phyloP scores from a whole-genome alignment of 1,140 invertebrate genomes.

The Drosophila willistoni region DNA sequence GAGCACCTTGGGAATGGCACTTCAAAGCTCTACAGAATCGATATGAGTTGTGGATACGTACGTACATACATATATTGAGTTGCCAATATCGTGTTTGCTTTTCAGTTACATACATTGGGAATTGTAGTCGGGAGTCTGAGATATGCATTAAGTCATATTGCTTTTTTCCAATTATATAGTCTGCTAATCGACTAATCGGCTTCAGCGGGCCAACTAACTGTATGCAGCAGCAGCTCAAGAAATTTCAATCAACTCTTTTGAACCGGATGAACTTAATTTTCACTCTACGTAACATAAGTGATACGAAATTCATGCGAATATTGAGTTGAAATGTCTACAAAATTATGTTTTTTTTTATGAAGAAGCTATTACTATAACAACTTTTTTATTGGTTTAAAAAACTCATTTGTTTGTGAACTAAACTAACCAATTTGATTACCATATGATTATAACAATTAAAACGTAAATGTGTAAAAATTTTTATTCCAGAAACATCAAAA shows the following conservation, averaged over 20 bases:
- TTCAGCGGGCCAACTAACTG: neutral
- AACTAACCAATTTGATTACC: too few relatives aligned
- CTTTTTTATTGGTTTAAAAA: too few relatives aligned
- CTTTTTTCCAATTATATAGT: neutral
- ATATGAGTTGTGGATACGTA: slow-evolving; percentile 43
- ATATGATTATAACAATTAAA: too few relatives aligned
- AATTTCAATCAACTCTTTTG: neutral
- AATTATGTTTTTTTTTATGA: too few relatives aligned
- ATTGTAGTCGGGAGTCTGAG: slow-evolving; percentile 11
- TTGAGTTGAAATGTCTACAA: too few relatives aligned
- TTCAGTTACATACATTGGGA: slow-evolving; percentile 15
- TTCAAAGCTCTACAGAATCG: slow-evolving; percentile 32
- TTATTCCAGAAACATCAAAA: too few relatives aligned
- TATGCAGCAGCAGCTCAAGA: neutral
- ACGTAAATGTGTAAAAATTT: too few relatives aligned
- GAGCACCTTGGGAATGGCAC: slow-evolving; percentile 46
- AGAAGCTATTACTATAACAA: too few relatives aligned
- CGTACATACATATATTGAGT: too few relatives aligned
- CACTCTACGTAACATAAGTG: too few relatives aligned
- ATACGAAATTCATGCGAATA: too few relatives aligned
- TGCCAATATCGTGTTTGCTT: neutral
- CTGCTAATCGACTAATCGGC: slow-evolving; percentile 6
- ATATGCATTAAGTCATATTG: slow-evolving; percentile 6
- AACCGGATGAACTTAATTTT: neutral
- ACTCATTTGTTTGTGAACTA: too few relatives aligned